Evolutionary conservation across 1,140 invertebrate genomes (phyloP).

Genomic region (Anoplolepis gracilipes): DNA sequence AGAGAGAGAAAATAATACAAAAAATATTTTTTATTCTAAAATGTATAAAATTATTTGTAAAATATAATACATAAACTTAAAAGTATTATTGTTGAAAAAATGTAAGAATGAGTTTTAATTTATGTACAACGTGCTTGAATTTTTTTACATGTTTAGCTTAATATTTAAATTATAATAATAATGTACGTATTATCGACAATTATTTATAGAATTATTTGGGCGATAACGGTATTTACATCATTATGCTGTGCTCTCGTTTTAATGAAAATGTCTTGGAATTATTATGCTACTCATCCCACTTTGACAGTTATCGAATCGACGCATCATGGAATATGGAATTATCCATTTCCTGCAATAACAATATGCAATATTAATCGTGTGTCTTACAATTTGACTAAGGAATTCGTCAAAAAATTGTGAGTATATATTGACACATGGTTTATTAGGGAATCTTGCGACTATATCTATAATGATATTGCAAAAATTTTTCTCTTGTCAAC

Average conservation of each 20-base stretch:
- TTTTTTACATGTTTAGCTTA: no score
- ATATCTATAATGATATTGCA: background rate
- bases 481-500: background rate
- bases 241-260: slow-evolving; percentile 82
- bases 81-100: no score
- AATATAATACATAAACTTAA: no score
- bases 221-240: slow-evolving; percentile 80
- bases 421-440: slow-evolving; percentile 56
- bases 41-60: no score
- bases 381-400: slow-evolving; percentile 82
- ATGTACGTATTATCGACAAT: background rate
- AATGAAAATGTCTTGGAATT: slow-evolving; percentile 84
- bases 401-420: slow-evolving; percentile 85
- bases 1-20: no score
- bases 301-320: slow-evolving; percentile 89
- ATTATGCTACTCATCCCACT: slow-evolving; percentile 83
- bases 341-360: slow-evolving; percentile 90
- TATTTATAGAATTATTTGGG: slow-evolving; percentile 83
- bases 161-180: background rate
- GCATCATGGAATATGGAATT: slow-evolving; percentile 90
- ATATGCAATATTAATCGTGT: slow-evolving; percentile 89
- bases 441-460: background rate
- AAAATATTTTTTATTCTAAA: no score
- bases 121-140: no score
- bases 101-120: no score